Evolutionary conservation across 2,113 vertebrate genomes (phyloP), one percentile per base, ranked within the genome.

Genomic region (Oceanites oceanicus): DNA sequence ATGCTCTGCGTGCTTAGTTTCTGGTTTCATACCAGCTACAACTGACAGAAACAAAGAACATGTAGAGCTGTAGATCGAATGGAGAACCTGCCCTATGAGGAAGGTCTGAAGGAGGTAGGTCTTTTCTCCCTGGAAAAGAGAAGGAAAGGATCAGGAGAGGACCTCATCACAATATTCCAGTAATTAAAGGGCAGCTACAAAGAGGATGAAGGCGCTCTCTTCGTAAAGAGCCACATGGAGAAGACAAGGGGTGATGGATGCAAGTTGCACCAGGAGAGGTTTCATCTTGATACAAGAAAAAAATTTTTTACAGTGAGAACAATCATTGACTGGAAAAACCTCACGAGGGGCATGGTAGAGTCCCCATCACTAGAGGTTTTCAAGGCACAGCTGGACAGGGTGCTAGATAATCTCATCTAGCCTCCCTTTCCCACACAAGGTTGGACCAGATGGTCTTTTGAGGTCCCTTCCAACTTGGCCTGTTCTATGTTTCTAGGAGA

Each of bases 371-470:
- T 49, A 38, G 14, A 50, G 0, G 1, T 63, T 91, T 91, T 77
- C 27, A 67, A 59, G 58, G 72, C 0, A 5, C 0, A 1, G 5
- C 12, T 86, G 56, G 15, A 25, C 15, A 55, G 2, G 13, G 11
- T 67, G 71, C 42, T 82, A 20, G 16, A 53, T 77, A 73, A 50
- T 52, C 13, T 77, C 17, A 15, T 32, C 3, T 59, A 42, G 26
- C 11, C 16, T 94, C 14, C 32, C 11, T 53, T 82, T 62, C 29
- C 29, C 10, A 19, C 29, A 10, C 8, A 36, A 53, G 7, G 7
- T 19, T 78, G 34, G 30, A 49, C 18, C 30, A 75, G 18, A 19
- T 79, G 27, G 53, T 74, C 40, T 78, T 78, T 36, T 1, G 12
- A 92, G 34, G 6, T 67, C 61, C 18, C 6, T 94, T 77, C 26